Evolutionary conservation across 2,888 invertebrate genomes (phyloP).

Genomic region (Hydriomena furcata): DNA sequence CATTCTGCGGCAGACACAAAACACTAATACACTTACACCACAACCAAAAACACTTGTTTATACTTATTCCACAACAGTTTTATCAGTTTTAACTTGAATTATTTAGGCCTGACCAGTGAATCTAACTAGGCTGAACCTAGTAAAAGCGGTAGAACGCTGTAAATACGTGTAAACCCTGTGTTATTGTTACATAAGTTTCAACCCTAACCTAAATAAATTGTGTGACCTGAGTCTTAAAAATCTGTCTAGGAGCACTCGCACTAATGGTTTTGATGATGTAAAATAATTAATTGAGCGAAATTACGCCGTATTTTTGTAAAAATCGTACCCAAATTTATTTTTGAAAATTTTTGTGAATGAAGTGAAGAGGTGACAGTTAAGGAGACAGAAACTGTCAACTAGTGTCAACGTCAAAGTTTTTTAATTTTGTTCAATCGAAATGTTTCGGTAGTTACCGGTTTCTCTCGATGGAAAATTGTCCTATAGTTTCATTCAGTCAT

Average conservation of each 20-base stretch:
- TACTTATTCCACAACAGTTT: conserved; percentile 16
- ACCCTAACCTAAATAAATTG: conserved; percentile 68
- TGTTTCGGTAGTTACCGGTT: conserved; percentile 19
- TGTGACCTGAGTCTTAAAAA: background rate
- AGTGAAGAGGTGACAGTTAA: conserved; percentile 47
- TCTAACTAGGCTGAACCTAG: conserved; percentile 18
- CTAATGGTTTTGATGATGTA: background rate
- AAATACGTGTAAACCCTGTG: conserved; percentile 54
- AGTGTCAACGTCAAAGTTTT: conserved; percentile 27
- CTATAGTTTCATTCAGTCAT: background rate
- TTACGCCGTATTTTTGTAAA: conserved; percentile 46
- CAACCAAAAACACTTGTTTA: conserved; percentile 36
- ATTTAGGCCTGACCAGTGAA: background rate
- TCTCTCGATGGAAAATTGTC: conserved; percentile 9
- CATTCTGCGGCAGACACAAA: conserved; percentile 81
- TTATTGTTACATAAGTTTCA: conserved; percentile 81
- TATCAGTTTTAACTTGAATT: conserved; percentile 8
- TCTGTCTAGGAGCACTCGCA: background rate
- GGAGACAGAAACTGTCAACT: conserved; percentile 43
- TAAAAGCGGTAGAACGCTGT: conserved; percentile 14
- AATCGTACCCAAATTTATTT: conserved; percentile 56
- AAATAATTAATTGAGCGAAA: conserved; percentile 35
- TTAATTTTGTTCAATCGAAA: no score
- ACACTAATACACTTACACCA: conserved; percentile 27
- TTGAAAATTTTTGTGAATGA: conserved; percentile 36